Evolutionary conservation across 53 echinoderm and acorn worm genomes (phyloP), one percentile per base, ranked within the genome.

Genomic region (Mesocentrotus franciscanus): DNA sequence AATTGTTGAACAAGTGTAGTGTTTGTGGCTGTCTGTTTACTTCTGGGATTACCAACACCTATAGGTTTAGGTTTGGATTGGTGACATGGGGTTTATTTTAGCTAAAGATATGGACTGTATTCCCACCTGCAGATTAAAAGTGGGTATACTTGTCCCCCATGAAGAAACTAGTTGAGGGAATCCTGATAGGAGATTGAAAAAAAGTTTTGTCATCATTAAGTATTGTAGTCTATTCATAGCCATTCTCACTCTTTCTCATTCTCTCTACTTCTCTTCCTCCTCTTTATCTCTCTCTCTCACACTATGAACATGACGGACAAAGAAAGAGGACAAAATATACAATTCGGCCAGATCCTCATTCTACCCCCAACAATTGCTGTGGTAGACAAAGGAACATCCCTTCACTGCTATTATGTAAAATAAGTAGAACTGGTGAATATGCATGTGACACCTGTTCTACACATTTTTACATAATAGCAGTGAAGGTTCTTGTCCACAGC

Each of bases 11-110:
- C 87, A 87, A 87, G 87, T 29, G 26, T 13, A 24, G 18, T 87
- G 87, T 87, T 87, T 59, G 87, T 87, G 1, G 57, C 17, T n/a
- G 3, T 57, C 87, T 87, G 87, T 87, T 87, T 87, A 87, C 87
- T 87, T 56, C 87, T 0, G 56, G 57, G 87, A 56, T 87, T 87
- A 87, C 24, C 58, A 24, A 56, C 87, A 87, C 87, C 87, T 87
- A n/a, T 58, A 87, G n/a, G n/a, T 26, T 57, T 57, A 30, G 75
- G 26, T 11, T 30, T 32, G 75, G 22, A 75, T 12, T 75, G 27
- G 75, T 75, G 75, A 66, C 66, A 66, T 16, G 66, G 66, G 66
- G 22, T 66, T 16, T 12, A 66, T 49, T 66, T 66, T 66, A 22
- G 9, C 16, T 66, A 3, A 66, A 66, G 16, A 66, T 66, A 12